A percentile compares a stretch with the other conserved stretches of the same genome.
phyloP scores from a whole-genome alignment of 2,113 vertebrate species.

The Scortum barcoo region DNA sequence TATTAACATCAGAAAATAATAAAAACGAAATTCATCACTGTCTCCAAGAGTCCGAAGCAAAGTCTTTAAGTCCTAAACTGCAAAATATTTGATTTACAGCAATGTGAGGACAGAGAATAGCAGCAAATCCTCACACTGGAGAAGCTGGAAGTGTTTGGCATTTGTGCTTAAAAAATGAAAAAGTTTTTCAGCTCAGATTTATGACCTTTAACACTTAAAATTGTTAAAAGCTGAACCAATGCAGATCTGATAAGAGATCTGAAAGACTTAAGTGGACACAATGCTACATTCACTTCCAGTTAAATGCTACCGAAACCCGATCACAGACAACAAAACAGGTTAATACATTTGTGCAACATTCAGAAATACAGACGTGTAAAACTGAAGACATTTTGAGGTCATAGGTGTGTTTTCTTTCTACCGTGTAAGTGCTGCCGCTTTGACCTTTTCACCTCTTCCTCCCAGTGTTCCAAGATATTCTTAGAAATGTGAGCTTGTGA shows the following conservation, averaged over 20 bases:
- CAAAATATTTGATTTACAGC: no score
- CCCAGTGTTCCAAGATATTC: constrained; percentile 18
- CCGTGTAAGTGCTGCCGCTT: constrained; percentile 19
- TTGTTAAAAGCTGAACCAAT: background rate
- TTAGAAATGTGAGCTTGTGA: background rate
- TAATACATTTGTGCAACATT: background rate
- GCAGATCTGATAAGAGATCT: background rate
- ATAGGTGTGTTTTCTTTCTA: constrained; percentile 9
- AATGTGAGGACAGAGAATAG: background rate
- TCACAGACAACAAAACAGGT: background rate
- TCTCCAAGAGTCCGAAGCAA: background rate
- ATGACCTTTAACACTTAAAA: background rate
- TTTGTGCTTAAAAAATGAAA: background rate
- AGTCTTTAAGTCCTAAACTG: no score
- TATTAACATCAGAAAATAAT: background rate
- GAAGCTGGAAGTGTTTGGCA: background rate
- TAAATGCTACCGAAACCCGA: background rate
- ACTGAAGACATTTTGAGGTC: constrained; percentile 7
- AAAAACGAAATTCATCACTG: no score
- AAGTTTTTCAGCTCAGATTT: background rate
- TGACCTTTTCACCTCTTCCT: constrained; percentile 19
- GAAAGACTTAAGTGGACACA: background rate
- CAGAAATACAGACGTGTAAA: background rate
- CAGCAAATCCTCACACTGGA: background rate
- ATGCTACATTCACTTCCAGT: background rate